A percentile compares a stretch with the other conserved stretches of the same genome.
phyloP scores from a whole-genome alignment of 1,140 invertebrate genomes.

The Bombus huntii region DNA sequence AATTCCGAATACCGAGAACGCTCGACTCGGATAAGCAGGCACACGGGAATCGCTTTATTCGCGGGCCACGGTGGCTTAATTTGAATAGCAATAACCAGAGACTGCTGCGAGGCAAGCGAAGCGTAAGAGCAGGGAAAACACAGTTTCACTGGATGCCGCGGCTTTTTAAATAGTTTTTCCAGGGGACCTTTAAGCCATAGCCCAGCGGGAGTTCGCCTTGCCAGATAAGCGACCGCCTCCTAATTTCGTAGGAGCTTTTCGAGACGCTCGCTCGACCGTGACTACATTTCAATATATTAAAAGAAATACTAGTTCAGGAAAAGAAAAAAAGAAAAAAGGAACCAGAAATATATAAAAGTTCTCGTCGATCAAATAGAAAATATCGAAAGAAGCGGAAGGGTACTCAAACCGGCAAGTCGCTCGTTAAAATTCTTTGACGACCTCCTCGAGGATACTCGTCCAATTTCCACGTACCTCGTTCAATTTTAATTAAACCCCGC shows the following conservation, averaged over 20 bases:
- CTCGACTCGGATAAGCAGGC: background rate
- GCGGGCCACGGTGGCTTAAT: slow-evolving; percentile 18
- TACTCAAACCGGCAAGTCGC: background rate
- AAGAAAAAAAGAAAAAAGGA: background rate
- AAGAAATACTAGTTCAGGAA: background rate
- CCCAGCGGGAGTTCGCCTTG: slow-evolving; percentile 57
- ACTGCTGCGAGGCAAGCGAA: slow-evolving; percentile 22
- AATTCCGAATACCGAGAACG: background rate
- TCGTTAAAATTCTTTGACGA: background rate
- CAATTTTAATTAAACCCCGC: slow-evolving; percentile 1
- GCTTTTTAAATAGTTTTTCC: slow-evolving; percentile 53
- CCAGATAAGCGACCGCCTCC: slow-evolving; percentile 49
- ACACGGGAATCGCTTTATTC: slow-evolving; percentile 25
- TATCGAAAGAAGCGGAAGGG: background rate
- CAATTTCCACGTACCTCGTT: background rate
- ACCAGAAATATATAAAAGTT: background rate
- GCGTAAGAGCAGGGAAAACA: background rate
- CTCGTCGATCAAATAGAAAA: background rate
- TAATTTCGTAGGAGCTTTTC: slow-evolving; percentile 40
- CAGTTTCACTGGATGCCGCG: slow-evolving; percentile 34
- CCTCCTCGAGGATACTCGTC: background rate
- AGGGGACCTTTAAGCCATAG: slow-evolving; percentile 4
- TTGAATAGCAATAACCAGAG: slow-evolving; percentile 44
- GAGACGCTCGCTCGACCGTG: slow-evolving; percentile 36
- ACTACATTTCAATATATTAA: background rate